These are phyloP conservation scores for Dipodomys stephensi DNA, from an alignment of 2,113 vertebrate species.

Conservation along the genomic window DNA sequence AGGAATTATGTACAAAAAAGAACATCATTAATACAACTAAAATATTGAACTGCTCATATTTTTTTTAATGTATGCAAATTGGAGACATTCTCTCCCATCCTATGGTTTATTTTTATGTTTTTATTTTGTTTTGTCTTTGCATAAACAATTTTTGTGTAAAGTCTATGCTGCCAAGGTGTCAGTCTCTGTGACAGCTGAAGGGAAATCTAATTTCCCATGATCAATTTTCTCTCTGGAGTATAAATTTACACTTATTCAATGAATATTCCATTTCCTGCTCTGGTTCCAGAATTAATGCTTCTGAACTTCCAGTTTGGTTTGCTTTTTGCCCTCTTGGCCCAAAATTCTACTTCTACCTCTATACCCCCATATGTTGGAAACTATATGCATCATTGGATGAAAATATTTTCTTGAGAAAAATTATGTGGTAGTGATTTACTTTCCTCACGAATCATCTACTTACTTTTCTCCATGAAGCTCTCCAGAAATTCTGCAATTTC, in stretches of 20 bases:
- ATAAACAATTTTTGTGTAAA: conserved; percentile 45
- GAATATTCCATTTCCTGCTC: not conserved
- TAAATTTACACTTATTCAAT: conserved; percentile 46
- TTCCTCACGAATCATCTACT: not conserved
- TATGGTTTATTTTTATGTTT: too few relatives aligned
- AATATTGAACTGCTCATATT: not conserved
- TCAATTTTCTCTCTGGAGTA: conserved; percentile 17
- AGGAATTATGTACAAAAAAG: not conserved
- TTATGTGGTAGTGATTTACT: not conserved
- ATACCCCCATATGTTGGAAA: conserved; percentile 22
- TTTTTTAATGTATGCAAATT: not conserved
- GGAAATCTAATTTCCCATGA: conserved; percentile 22
- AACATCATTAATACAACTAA: conserved; percentile 20
- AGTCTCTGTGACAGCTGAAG: conserved; percentile 41
- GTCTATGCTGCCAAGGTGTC: not conserved
- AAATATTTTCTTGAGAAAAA: conserved; percentile 33
- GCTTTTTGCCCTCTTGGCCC: not conserved
- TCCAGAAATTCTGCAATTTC: not conserved
- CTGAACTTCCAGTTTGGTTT: not conserved
- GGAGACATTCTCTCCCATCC: not conserved
- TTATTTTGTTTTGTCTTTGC: not conserved
- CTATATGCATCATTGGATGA: not conserved
- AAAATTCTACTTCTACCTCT: conserved; percentile 5
- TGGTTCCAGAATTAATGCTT: conserved; percentile 38
- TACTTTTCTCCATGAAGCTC: not conserved